Evolutionary conservation across 92 coral and sea anemone genomes (phyloP).

Genomic region (Zoanthus gigantus): DNA sequence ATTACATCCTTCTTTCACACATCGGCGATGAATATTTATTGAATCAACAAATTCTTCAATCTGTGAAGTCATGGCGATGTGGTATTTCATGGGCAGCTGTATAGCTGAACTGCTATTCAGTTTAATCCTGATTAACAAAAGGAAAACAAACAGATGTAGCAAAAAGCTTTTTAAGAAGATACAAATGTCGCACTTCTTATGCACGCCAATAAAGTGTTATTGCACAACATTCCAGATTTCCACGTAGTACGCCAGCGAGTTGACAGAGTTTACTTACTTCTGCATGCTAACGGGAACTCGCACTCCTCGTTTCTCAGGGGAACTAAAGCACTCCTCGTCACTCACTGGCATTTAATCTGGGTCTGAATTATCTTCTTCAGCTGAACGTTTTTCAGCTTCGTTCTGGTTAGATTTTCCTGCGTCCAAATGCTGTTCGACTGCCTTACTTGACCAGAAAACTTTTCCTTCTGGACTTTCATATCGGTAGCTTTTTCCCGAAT

Average conservation of each 20-base stretch:
- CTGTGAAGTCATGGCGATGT: constrained; percentile 18
- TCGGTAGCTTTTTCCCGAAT: constrained; percentile 12
- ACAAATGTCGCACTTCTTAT: constrained; percentile 5
- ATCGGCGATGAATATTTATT: constrained; percentile 6
- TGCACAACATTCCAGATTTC: constrained; percentile 6
- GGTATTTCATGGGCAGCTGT: constrained; percentile 12
- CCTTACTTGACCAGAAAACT: constrained; percentile 13
- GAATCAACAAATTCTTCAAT: constrained; percentile 10
- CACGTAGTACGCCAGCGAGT: neutral
- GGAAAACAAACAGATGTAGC: constrained; percentile 5
- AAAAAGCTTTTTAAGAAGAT: constrained; percentile 1
- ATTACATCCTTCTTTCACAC: constrained; percentile 16
- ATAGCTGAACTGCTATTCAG: neutral
- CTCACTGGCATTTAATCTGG: neutral
- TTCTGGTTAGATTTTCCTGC: neutral
- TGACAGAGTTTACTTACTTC: too few relatives aligned
- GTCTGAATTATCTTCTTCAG: constrained; percentile 2
- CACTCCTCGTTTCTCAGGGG: constrained; percentile 13
- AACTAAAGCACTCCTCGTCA: constrained; percentile 7
- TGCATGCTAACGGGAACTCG: too few relatives aligned
- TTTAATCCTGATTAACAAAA: constrained; percentile 3
- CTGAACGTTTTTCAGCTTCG: constrained; percentile 7
- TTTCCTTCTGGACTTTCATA: constrained; percentile 13
- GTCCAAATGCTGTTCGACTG: constrained; percentile 16
- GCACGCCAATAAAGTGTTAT: neutral